Evolutionary conservation across 2,888 invertebrate genomes (phyloP).

Genomic region (Pseudoips prasinana): DNA sequence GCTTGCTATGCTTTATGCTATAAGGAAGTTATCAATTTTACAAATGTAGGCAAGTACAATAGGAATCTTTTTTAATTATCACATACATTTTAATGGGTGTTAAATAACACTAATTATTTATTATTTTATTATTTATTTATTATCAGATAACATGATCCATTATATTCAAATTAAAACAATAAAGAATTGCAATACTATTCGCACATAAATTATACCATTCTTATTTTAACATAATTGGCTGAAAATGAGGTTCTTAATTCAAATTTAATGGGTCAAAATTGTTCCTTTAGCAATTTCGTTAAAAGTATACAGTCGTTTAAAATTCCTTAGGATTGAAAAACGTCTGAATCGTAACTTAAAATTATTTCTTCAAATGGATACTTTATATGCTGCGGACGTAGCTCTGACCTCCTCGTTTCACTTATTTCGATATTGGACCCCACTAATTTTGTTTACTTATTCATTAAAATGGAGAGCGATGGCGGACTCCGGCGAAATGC

Average conservation of each 20-base stretch:
- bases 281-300: constrained; percentile 21
- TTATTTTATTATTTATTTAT: too few species aligned
- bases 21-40: too few species aligned
- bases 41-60: too few species aligned
- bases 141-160: too few species aligned
- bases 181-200: too few species aligned
- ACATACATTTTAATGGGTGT: too few species aligned
- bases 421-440: constrained; percentile 73
- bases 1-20: too few species aligned
- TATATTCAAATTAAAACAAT: too few species aligned
- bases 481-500: constrained; percentile 54
- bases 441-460: constrained; percentile 79
- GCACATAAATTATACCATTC: too few species aligned
- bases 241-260: constrained; percentile 3
- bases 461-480: constrained; percentile 76
- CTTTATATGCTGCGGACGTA: constrained; percentile 68
- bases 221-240: too few species aligned
- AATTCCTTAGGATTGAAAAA: constrained; percentile 49
- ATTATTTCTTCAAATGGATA: constrained; percentile 60
- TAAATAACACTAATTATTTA: too few species aligned
- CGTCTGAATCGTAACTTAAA: constrained; percentile 46
- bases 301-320: constrained; percentile 41
- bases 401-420: constrained; percentile 66
- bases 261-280: constrained; percentile 9
- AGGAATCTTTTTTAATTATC: too few species aligned